Evolutionary conservation across 2,888 invertebrate genomes (phyloP).

Genomic region (Leptinotarsa tumamoca): DNA sequence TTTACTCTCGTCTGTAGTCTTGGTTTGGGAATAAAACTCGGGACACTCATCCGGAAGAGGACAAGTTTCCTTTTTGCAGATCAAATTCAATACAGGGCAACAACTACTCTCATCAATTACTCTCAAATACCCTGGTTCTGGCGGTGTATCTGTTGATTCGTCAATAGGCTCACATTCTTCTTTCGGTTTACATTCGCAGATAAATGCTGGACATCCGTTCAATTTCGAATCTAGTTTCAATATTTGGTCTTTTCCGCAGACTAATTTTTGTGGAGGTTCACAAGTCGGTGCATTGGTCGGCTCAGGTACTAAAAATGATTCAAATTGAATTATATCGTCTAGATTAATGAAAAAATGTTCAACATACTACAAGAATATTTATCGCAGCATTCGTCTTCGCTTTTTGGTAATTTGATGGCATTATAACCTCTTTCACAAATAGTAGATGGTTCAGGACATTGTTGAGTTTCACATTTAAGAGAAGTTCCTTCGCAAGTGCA

Average conservation of each 20-base stretch:
- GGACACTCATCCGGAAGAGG: slow-evolving; percentile 73
- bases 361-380: slow-evolving; percentile 75
- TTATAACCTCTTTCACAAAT: slow-evolving; percentile 74
- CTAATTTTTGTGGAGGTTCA: slow-evolving; percentile 75
- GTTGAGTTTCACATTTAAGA: slow-evolving; percentile 74
- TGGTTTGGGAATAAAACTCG: slow-evolving; percentile 69
- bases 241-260: slow-evolving; percentile 79
- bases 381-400: slow-evolving; percentile 76
- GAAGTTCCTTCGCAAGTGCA: slow-evolving; percentile 77
- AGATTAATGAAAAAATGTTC: not conserved
- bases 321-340: not conserved
- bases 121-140: slow-evolving; percentile 69
- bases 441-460: slow-evolving; percentile 70
- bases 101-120: slow-evolving; percentile 75
- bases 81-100: slow-evolving; percentile 73
- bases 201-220: slow-evolving; percentile 78
- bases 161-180: slow-evolving; percentile 75
- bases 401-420: slow-evolving; percentile 69
- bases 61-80: slow-evolving; percentile 76
- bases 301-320: slow-evolving; percentile 52
- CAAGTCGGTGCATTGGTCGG: slow-evolving; percentile 67
- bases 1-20: slow-evolving; percentile 56
- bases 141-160: slow-evolving; percentile 61
- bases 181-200: slow-evolving; percentile 82
- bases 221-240: slow-evolving; percentile 75